Percentiles rank a stretch among this genome's conserved stretches.
Conservation (phyloP, 2,797 vertebrate genomes). For the Onychomys torridus region DNA sequence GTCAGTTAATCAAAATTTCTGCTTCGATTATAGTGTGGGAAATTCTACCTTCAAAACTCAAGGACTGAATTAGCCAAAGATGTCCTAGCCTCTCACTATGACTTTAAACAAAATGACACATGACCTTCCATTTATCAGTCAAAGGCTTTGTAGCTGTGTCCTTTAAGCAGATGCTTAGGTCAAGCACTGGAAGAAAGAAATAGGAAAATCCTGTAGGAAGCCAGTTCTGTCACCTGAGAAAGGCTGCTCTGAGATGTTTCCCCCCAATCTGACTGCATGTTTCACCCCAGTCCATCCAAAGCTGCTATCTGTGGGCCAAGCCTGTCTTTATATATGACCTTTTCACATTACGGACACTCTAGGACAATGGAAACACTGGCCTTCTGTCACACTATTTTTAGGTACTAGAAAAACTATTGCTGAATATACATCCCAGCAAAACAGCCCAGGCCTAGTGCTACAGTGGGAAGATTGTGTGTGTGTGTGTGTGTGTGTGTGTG, state of each 20-base stretch:
- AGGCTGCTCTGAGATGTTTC: not conserved
- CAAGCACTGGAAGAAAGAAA: not conserved
- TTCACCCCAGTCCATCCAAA: slow-evolving; percentile 54
- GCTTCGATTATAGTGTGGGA: not conserved
- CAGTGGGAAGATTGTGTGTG: slow-evolving; percentile 40
- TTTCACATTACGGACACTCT: slow-evolving; percentile 74
- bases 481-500: too few relatives aligned
- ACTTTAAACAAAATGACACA: slow-evolving; percentile 30
- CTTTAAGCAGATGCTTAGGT: not conserved
- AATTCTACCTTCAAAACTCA: not conserved
- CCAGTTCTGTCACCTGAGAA: not conserved
- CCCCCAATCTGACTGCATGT: not conserved
- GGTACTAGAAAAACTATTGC: slow-evolving; percentile 82
- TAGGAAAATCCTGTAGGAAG: not conserved
- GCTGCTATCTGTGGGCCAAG: slow-evolving; percentile 63
- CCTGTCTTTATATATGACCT: slow-evolving; percentile 80
- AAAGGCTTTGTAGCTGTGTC: not conserved
- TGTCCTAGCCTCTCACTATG: not conserved
- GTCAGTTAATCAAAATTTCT: slow-evolving; percentile 20
- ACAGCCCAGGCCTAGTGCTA: slow-evolving; percentile 74
- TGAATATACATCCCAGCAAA: slow-evolving; percentile 78
- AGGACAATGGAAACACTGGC: slow-evolving; percentile 78
- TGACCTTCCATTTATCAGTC: not conserved
- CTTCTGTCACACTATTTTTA: slow-evolving; percentile 86
- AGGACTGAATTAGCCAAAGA: not conserved